Evolutionary conservation across 2,888 invertebrate genomes (phyloP).

Genomic region (Eupithecia abbreviata): DNA sequence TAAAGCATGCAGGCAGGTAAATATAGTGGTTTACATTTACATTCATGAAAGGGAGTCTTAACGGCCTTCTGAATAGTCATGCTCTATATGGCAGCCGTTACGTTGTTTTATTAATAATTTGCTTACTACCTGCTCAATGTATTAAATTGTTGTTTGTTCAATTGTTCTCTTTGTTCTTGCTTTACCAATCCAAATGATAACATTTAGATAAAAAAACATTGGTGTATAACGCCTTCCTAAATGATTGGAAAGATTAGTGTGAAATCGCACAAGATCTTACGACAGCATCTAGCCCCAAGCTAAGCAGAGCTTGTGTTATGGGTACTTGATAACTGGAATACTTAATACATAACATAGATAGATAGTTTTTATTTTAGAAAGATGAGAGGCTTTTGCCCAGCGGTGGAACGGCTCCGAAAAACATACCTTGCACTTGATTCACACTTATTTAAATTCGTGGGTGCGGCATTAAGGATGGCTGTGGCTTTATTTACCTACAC

Average conservation of each 20-base stretch:
- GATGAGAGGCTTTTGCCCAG: too few species aligned
- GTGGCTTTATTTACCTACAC: constrained; percentile 47
- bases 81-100: constrained; percentile 51
- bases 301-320: too few species aligned
- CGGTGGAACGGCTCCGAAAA: background rate
- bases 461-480: constrained; percentile 57
- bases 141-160: background rate
- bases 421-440: constrained; percentile 39
- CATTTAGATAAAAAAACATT: background rate
- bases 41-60: constrained; percentile 51
- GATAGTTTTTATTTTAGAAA: too few species aligned
- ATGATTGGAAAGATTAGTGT: too few species aligned
- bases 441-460: constrained; percentile 56
- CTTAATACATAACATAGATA: too few species aligned
- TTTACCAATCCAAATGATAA: background rate
- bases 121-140: background rate
- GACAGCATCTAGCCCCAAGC: too few species aligned
- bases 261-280: too few species aligned
- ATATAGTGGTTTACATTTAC: constrained; percentile 41
- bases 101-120: constrained; percentile 22
- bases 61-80: constrained; percentile 58
- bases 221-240: too few species aligned
- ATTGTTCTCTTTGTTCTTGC: background rate
- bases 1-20: constrained; percentile 17
- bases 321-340: too few species aligned